These are phyloP conservation scores for Corythornis cristatus DNA, from an alignment of 2,113 vertebrate genomes.

Conservation along the genomic window DNA sequence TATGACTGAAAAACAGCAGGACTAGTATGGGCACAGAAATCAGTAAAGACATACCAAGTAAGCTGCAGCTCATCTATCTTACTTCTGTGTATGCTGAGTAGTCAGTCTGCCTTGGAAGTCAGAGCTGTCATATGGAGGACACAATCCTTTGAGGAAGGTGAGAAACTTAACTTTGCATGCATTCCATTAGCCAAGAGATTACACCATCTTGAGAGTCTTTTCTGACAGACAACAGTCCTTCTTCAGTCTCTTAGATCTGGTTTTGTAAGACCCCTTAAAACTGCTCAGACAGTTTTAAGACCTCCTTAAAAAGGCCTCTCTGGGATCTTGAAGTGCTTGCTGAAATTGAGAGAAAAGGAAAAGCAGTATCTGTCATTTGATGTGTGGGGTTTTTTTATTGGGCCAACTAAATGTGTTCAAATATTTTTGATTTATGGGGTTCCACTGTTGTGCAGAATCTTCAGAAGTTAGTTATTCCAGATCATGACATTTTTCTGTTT, in stretches of 20 bases:
- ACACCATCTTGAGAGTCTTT: neutral
- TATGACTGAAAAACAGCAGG: neutral
- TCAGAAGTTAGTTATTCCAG: neutral
- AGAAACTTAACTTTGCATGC: fast-evolving
- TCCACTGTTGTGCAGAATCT: neutral
- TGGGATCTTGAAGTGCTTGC: neutral
- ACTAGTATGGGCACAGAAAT: neutral
- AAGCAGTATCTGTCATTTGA: neutral
- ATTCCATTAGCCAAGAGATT: neutral
- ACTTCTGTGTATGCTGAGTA: neutral
- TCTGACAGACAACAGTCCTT: neutral
- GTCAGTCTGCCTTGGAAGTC: neutral
- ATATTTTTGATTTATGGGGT: neutral
- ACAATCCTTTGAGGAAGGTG: neutral
- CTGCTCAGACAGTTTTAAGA: too few relatives aligned
- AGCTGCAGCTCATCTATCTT: neutral
- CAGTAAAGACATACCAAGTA: fast-evolving
- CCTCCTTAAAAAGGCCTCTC: neutral
- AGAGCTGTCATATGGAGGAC: fast-evolving
- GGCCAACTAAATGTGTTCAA: neutral
- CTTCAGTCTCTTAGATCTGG: neutral
- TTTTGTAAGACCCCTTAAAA: neutral
- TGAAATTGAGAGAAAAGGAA: neutral
- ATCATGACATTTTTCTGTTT: neutral
- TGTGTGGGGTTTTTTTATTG: neutral